Base-by-base conservation (phyloP, 2,113 vertebrate genomes). In the Podarcis cretensis region DNA sequence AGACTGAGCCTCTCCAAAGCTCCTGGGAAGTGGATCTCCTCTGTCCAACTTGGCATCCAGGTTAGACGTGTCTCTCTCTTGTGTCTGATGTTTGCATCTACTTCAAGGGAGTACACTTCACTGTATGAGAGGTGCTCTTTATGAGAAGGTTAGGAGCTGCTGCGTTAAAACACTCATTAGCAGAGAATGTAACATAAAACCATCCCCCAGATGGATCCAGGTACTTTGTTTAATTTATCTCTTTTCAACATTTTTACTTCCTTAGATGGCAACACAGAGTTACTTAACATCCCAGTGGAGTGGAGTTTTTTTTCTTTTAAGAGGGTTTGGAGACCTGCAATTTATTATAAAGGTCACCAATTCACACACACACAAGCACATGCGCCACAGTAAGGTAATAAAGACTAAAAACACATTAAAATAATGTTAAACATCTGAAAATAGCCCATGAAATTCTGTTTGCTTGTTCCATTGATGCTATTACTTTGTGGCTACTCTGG, bases 151-250 rank as follows among this genome's bases (percentile, higher is more conserved):
- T 85, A 80, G 75, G 66, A 85, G 18, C 20, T 4, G 68, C 76
- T 73, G 32, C 48, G 80, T 89, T 85, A 84, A 89, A 89, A 84
- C 66, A 80, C 43, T 66, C 75, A 84, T 57, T 85, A 89, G 82
- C n/a, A n/a, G 23, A 59, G 76, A 89, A 80, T 4, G 12, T 73
- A 85, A 59, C 76, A 85, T 73, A 73, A 85, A 78, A 89, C 32
- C 73, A 20, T 77, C 63, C 81, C 73, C 80, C 79, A 63, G 43
- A 59, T 71, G 23, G 73, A 83, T 32, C 74, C 21, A 32, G 65
- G 48, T 69, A 83, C 71, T 86, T 90, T 59, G 32, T 27, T 69
- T 69, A 87, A 83, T 90, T 83, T 83, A 71, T 86, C 73, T 86
- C 79, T 86, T 90, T 84, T 89, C 32, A 32, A 74, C 73, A 54